Conservation (phyloP, 2,797 vertebrate species). For the Protosalanx chinensis region DNA sequence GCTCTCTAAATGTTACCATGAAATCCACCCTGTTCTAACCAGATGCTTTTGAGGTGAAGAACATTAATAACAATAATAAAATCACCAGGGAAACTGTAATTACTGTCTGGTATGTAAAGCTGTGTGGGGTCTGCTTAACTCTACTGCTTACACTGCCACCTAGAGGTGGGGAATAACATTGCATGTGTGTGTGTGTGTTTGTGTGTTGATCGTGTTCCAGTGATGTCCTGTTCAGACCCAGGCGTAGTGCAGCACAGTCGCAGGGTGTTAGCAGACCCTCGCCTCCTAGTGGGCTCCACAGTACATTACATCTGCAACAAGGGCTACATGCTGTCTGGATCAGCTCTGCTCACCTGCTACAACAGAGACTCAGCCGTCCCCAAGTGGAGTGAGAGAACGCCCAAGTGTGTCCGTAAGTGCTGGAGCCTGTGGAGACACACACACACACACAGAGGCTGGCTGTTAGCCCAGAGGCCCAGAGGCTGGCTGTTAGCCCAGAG, state of each 20-base stretch:
- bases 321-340: constrained; percentile 85
- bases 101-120: not conserved
- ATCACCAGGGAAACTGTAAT: not conserved
- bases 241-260: constrained; percentile 88
- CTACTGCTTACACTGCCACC: constrained; percentile 16
- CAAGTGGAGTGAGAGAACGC: constrained; percentile 92
- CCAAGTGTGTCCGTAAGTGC: constrained; percentile 84
- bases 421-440: not conserved
- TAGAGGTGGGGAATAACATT: constrained; percentile 5
- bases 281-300: constrained; percentile 83
- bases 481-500: no score
- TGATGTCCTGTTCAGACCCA: constrained; percentile 87
- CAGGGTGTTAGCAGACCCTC: constrained; percentile 80
- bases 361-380: constrained; percentile 83
- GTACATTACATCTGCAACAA: constrained; percentile 92
- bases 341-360: constrained; percentile 84
- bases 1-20: not conserved
- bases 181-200: constrained; percentile 1
- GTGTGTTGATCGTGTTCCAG: constrained; percentile 54
- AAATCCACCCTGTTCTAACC: not conserved
- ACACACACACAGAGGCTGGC: not conserved
- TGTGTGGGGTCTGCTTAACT: not conserved
- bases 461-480: not conserved
- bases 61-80: constrained; percentile 1
- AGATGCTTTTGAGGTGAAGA: not conserved